Evolutionary conservation across 2,888 invertebrate species (phyloP), one percentile per base, ranked within the genome.

Genomic region (Brachyptera putata): DNA sequence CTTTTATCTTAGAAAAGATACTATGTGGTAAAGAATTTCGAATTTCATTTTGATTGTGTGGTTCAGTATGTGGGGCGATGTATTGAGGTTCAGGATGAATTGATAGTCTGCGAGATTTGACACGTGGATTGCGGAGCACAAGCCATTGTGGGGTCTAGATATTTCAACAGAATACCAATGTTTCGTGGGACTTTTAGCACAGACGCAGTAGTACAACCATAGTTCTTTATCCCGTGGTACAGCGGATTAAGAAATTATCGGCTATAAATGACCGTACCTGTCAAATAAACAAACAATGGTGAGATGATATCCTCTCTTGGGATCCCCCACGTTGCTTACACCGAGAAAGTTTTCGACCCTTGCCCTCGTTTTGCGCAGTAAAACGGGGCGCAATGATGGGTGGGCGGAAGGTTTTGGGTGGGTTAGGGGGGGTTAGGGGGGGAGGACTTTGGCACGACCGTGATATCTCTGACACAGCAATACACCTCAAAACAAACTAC

Each of bases 311-410:
- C 30, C 11, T 7, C 11, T 18, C 30, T 36, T 30, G 41, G 30
- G 59, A 59, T 59, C 59, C 59, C 59, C 59, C 59, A 59, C 55
- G 59, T 50, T 18, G 43, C 11, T 58, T 30, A 34, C 41, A 21
- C 59, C 46, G 59, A 55, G 59, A 59, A 59, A 59, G 59, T 34
- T 49, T 14, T 13, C 43, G 59, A 59, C 59, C 59, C 55, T 55
- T 53, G 55, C 41, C 59, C 59, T 39, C 39, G 53, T 18, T n/a
- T 18, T n/a, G 18, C 11, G 43, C 34, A 34, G 53, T 53, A 34
- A 36, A 36, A 36, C 36, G 36, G 36, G 21, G 46, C 46, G 46
- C 46, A 24, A 46, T 24, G 22, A 30, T 30, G 5, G 30, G 7
- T 11, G 5, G 7, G 7, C 5, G 46, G 22, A 46, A 21, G 41